A percentile compares a stretch with the other conserved stretches of the same genome.
These are phyloP conservation scores for Habropoda laboriosa DNA, from an alignment of 1,140 invertebrate genomes.

Conservation along the genomic window DNA sequence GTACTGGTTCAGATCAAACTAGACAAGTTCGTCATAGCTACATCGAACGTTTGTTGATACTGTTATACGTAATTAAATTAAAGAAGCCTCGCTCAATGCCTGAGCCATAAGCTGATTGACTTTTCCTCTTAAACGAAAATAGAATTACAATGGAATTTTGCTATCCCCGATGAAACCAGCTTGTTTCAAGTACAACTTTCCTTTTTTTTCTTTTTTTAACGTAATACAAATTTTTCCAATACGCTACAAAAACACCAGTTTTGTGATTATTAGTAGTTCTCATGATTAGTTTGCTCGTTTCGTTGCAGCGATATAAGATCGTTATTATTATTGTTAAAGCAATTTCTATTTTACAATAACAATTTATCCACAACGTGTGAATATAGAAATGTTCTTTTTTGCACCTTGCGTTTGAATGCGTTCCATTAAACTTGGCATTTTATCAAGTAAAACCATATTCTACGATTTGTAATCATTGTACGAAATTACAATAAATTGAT, in stretches of 20 bases:
- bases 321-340: background rate
- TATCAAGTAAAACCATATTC: background rate
- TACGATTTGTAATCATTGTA: background rate
- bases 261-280: background rate
- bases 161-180: background rate
- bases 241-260: background rate
- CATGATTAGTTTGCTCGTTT: background rate
- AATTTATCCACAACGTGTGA: background rate
- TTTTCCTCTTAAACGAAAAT: conserved; percentile 70
- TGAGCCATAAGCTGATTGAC: conserved; percentile 76
- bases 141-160: conserved; percentile 45
- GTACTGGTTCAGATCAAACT: conserved; percentile 69
- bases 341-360: background rate
- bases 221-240: background rate
- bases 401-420: conserved; percentile 62
- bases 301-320: background rate
- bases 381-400: conserved; percentile 64
- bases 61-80: conserved; percentile 79
- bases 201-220: conserved; percentile 19
- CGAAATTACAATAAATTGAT: background rate
- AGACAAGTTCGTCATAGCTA: conserved; percentile 62
- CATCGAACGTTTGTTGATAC: conserved; percentile 76
- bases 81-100: conserved; percentile 70
- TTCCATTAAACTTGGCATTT: background rate
- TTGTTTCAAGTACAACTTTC: background rate